phyloP scores from a whole-genome alignment of 2,113 vertebrate species.

The Leiothrix lutea region DNA sequence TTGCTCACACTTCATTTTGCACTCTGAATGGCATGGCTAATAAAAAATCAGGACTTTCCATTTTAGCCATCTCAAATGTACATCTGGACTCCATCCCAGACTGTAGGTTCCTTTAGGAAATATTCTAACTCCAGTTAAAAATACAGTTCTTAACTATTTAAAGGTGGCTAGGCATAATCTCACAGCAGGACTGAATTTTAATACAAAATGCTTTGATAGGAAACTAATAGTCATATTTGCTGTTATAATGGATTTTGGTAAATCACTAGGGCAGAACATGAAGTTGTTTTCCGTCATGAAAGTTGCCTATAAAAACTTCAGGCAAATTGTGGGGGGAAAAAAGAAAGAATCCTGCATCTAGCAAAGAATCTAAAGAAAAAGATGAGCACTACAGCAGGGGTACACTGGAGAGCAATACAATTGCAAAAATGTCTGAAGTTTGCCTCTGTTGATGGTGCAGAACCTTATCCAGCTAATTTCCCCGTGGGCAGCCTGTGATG shows the following conservation, averaged over 20 bases:
- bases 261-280: neutral
- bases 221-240: neutral
- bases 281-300: neutral
- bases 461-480: neutral
- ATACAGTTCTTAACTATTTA: slow-evolving; percentile 32
- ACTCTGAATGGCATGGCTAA: slow-evolving; percentile 49
- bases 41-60: slow-evolving; percentile 61
- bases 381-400: neutral
- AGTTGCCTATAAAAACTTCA: neutral
- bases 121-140: slow-evolving; percentile 36
- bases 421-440: neutral
- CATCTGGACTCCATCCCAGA: slow-evolving; percentile 57
- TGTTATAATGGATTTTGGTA: neutral
- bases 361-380: neutral
- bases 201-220: neutral
- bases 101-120: slow-evolving; percentile 52
- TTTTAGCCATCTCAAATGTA: slow-evolving; percentile 56
- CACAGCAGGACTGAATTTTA: slow-evolving; percentile 2
- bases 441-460: neutral
- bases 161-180: neutral
- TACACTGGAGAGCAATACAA: neutral
- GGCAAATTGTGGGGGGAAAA: neutral
- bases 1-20: slow-evolving; percentile 50
- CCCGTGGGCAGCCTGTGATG: neutral
- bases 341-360: neutral